Evolutionary conservation across 1,140 invertebrate genomes (phyloP).

Genomic region (Polypedilum pembai): DNA sequence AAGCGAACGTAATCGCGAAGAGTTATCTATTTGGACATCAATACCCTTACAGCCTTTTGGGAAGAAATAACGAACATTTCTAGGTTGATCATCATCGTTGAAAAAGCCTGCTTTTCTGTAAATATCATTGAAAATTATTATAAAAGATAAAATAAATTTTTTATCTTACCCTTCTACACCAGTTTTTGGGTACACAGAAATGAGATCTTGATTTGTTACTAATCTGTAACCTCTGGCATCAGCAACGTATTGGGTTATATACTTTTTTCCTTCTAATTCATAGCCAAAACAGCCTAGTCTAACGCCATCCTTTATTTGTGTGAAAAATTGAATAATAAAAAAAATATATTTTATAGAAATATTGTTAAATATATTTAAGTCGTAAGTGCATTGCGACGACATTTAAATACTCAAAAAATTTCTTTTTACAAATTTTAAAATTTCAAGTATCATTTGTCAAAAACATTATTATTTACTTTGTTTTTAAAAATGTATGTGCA

Average conservation of each 20-base stretch:
- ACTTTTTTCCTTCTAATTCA: not conserved
- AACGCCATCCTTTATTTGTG: not conserved
- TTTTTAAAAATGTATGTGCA: no score
- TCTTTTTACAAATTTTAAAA: no score
- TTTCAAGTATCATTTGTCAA: not conserved
- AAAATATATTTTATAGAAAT: no score
- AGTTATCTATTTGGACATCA: not conserved
- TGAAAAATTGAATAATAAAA: not conserved
- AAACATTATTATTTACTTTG: no score
- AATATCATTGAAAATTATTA: not conserved
- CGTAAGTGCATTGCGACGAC: not conserved
- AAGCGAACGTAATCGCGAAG: not conserved
- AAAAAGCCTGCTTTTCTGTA: not conserved
- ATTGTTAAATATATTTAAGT: not conserved
- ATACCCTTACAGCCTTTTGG: conserved; percentile 8
- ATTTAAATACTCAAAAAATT: no score
- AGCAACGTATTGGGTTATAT: not conserved
- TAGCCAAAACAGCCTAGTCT: not conserved
- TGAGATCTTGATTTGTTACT: not conserved
- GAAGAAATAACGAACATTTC: not conserved
- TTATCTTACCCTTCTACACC: not conserved
- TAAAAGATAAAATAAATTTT: not conserved
- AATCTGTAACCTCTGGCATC: not conserved
- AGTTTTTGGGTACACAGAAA: not conserved
- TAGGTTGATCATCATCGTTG: not conserved